phyloP scores from a whole-genome alignment of 2,113 vertebrate genomes.

The Leucosticte australis region DNA sequence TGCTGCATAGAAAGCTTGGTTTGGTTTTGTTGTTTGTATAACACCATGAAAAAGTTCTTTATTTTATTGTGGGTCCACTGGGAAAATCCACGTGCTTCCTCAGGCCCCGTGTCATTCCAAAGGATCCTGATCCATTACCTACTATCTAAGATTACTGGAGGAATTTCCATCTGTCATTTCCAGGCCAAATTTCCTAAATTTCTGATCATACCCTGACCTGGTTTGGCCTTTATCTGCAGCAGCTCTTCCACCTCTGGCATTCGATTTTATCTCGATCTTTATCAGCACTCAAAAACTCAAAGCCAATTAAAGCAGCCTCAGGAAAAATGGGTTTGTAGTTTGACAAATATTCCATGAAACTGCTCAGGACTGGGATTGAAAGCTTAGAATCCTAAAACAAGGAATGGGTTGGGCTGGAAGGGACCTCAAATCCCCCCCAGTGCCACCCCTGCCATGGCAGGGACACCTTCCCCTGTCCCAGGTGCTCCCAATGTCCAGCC shows the following conservation, averaged over 20 bases:
- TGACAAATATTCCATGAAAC: not conserved
- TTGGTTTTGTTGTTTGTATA: not conserved
- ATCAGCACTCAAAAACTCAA: not conserved
- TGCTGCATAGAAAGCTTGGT: not conserved
- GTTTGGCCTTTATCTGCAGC: not conserved
- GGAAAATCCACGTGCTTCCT: not conserved
- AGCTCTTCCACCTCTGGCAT: not conserved
- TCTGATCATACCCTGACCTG: not conserved
- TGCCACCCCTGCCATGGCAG: not conserved
- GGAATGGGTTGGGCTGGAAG: not conserved
- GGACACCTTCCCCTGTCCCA: not conserved
- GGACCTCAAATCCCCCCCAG: not conserved
- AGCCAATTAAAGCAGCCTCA: not conserved
- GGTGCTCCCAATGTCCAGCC: not conserved
- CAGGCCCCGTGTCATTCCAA: accelerated
- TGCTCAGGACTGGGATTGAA: not conserved
- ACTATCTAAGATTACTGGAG: accelerated
- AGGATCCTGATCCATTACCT: not conserved
- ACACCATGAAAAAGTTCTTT: not conserved
- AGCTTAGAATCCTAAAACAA: not conserved
- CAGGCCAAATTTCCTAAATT: not conserved
- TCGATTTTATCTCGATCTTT: not conserved
- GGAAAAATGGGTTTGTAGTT: accelerated
- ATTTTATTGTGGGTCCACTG: not conserved
- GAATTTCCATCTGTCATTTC: accelerated